These are phyloP conservation scores for Chrysocyon brachyurus DNA, from an alignment of 2,797 vertebrate genomes.

Conservation along the genomic window DNA sequence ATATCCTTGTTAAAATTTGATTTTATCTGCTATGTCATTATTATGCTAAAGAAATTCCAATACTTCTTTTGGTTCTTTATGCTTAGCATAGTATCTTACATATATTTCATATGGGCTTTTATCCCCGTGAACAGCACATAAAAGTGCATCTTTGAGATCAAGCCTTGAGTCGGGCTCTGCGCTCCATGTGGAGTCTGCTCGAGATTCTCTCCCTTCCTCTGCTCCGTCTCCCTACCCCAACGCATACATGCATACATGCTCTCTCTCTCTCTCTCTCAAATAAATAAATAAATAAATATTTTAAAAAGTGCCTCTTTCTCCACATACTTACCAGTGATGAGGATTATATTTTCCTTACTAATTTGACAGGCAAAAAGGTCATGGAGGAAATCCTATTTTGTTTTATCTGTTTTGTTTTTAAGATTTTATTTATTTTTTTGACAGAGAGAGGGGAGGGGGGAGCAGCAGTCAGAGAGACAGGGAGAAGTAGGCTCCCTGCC, in stretches of 20 bases:
- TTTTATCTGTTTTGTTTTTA: too few species aligned
- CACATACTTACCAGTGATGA: not conserved
- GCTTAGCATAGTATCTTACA: not conserved
- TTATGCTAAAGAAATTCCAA: not conserved
- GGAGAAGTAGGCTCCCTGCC: too few species aligned
- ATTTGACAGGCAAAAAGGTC: not conserved
- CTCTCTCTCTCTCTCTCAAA: not conserved
- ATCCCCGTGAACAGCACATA: not conserved
- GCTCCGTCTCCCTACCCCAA: not conserved
- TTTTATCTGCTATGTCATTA: not conserved
- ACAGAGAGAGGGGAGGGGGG: too few species aligned
- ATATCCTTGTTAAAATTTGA: not conserved
- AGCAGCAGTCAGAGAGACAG: too few species aligned
- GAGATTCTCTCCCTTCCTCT: not conserved
- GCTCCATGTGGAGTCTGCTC: not conserved
- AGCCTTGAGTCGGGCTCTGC: not conserved
- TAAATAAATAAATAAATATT: not conserved
- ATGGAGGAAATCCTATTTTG: not conserved
- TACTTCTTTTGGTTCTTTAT: not conserved
- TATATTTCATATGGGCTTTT: not conserved
- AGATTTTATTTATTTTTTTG: too few species aligned
- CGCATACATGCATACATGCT: rapidly evolving
- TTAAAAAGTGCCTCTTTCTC: not conserved
- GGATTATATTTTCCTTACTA: conserved; percentile 30
- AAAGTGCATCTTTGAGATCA: not conserved